These are phyloP conservation scores for Chiridota heheva DNA, from an alignment of 35 echinoderm and acorn worm genomes.

Conservation along the genomic window DNA sequence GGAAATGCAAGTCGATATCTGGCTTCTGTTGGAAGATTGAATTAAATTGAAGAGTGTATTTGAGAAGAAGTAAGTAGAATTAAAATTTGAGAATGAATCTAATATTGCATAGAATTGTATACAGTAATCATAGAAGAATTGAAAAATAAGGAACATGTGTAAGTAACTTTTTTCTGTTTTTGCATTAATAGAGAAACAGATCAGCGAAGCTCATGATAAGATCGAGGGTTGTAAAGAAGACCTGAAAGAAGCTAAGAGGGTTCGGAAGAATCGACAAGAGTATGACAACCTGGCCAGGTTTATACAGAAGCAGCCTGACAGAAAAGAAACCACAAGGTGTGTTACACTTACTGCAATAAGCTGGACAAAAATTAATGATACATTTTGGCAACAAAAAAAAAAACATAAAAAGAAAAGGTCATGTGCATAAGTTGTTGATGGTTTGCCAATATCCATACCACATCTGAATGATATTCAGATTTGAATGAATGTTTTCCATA, in stretches of 20 bases:
- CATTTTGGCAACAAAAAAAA: not conserved
- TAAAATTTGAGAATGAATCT: too few species aligned
- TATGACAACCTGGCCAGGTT: constrained; percentile 94
- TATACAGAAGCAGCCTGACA: constrained; percentile 95
- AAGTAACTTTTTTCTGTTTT: too few species aligned
- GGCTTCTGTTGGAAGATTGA: too few species aligned
- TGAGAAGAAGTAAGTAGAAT: too few species aligned
- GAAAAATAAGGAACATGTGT: not conserved
- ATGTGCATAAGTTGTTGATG: not conserved
- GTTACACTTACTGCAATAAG: too few species aligned
- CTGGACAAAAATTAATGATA: not conserved
- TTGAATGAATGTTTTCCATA: too few species aligned
- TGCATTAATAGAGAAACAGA: constrained; percentile 78
- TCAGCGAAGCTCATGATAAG: constrained; percentile 68
- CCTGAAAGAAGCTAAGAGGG: constrained; percentile 81
- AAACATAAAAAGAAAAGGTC: not conserved
- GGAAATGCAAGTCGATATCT: too few species aligned
- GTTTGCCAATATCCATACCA: too few species aligned
- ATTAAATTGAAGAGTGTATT: too few species aligned
- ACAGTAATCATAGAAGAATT: not conserved
- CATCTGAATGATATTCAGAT: too few species aligned
- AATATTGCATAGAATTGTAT: too few species aligned
- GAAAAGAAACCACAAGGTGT: constrained; percentile 90
- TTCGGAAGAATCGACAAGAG: constrained; percentile 88
- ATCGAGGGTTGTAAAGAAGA: constrained; percentile 79